A percentile compares a stretch with the other conserved stretches of the same genome.
phyloP scores from a whole-genome alignment of 2,113 vertebrate species.

The Gymnogyps californianus region DNA sequence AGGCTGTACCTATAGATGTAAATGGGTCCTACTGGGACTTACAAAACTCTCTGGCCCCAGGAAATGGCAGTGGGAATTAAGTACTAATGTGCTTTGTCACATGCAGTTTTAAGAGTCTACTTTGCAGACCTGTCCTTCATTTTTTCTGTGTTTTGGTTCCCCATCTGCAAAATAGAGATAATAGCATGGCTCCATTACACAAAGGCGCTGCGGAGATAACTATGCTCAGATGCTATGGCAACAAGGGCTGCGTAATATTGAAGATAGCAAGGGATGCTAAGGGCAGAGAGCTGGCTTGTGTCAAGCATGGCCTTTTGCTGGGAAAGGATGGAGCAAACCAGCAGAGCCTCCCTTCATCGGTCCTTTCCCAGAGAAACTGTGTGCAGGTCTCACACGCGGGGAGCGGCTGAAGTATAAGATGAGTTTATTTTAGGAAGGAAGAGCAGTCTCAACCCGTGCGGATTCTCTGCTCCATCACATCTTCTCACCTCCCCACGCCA shows the following conservation, averaged over 20 bases:
- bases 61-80: background rate
- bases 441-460: background rate
- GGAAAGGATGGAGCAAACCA: background rate
- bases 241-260: background rate
- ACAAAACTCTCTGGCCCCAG: background rate
- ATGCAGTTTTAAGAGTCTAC: background rate
- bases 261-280: background rate
- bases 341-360: background rate
- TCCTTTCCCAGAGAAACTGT: background rate
- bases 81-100: background rate
- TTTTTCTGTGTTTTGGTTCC: background rate
- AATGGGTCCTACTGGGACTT: background rate
- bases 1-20: background rate
- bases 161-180: background rate
- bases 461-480: background rate
- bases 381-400: rapidly evolving
- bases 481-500: background rate
- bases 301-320: background rate
- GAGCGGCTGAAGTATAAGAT: background rate
- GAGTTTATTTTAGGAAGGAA: background rate
- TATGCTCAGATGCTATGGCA: background rate
- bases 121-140: background rate
- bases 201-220: background rate
- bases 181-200: background rate
- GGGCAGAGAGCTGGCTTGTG: slow-evolving; percentile 8